Base-by-base conservation (phyloP, 2,888 invertebrate species). In the Achlya flavicornis region DNA sequence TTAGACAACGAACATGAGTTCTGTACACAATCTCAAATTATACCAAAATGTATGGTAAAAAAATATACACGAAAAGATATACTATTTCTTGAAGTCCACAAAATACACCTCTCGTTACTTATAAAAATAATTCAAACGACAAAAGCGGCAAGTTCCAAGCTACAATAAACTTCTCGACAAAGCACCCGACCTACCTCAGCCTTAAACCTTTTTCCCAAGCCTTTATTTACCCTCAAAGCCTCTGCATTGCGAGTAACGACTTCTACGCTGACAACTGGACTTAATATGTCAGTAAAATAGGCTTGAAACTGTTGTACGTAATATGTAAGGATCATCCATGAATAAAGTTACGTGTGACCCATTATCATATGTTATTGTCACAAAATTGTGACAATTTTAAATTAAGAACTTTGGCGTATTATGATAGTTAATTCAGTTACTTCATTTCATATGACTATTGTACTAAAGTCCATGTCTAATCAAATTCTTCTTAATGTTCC, bases 241-340 rank as follows among this genome's bases (percentile, higher is more conserved):
- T 53, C 19, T 19, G 16, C 53, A 41, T 53, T 53, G 53, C 53
- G 19, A 53, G 19, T 53, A 53, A 53, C 53, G 8, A 53, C 53
- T 53, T 19, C 19, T 53, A 46, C 10, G 19, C 53, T 19, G 53
- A 53, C n/a, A 53, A n/a, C 53, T 53, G 53, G 53, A 19, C 53
- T 53, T 53, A n/a, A 53, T 53, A 53, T 19, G 53, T 53, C 53
- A 53, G 53, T 53, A 46, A 46, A n/a, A 7, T 46, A n/a, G 46
- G 53, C 53, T 53, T 19, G 19, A 19, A 53, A n/a, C n/a, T 46
- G n/a, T 46, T 46, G 46, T 46, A 46, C 46, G 46, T n/a, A 46
- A 46, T 6, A 46, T 1, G 7, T 53, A 19, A 19, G 19, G 53
- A n/a, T 53, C 53, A 53, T 53, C 53, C 53, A 53, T 53, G 19